Evolutionary conservation across 1,140 invertebrate genomes (phyloP).

Genomic region (Drosophila azteca): DNA sequence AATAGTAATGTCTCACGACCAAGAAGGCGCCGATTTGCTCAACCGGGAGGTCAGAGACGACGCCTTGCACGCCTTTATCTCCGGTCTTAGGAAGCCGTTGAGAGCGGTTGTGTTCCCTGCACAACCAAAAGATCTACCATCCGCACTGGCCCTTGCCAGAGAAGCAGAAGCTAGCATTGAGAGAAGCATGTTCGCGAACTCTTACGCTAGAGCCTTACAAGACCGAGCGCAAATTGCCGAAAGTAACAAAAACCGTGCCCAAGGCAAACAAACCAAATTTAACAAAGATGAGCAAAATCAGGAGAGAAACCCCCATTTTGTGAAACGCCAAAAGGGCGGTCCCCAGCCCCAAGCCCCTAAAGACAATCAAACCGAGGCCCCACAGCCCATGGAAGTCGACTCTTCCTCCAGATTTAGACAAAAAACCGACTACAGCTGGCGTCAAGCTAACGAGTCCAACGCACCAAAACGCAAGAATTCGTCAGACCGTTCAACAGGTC

Average conservation of each 20-base stretch:
- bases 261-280: slow-evolving; percentile 10
- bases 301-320: slow-evolving; percentile 6
- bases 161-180: slow-evolving; percentile 6
- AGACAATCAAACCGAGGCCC: slow-evolving; percentile 7
- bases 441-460: slow-evolving; percentile 4
- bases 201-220: slow-evolving; percentile 17
- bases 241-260: slow-evolving; percentile 3
- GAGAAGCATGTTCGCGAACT: not conserved
- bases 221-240: not conserved
- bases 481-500: slow-evolving; percentile 12
- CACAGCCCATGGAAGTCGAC: slow-evolving; percentile 27
- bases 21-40: slow-evolving; percentile 17
- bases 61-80: slow-evolving; percentile 20
- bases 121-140: slow-evolving; percentile 24
- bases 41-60: slow-evolving; percentile 19
- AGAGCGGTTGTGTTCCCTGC: slow-evolving; percentile 13
- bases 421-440: slow-evolving; percentile 7
- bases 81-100: slow-evolving; percentile 4
- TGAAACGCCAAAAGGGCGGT: not conserved
- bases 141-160: slow-evolving; percentile 20
- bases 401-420: slow-evolving; percentile 13
- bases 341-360: not conserved
- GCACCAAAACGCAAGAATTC: slow-evolving; percentile 20
- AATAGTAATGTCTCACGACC: slow-evolving; percentile 7
- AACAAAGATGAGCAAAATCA: slow-evolving; percentile 12